These are phyloP conservation scores for Entosphenus tridentatus DNA, from an alignment of 2,113 vertebrate genomes.

Conservation along the genomic window DNA sequence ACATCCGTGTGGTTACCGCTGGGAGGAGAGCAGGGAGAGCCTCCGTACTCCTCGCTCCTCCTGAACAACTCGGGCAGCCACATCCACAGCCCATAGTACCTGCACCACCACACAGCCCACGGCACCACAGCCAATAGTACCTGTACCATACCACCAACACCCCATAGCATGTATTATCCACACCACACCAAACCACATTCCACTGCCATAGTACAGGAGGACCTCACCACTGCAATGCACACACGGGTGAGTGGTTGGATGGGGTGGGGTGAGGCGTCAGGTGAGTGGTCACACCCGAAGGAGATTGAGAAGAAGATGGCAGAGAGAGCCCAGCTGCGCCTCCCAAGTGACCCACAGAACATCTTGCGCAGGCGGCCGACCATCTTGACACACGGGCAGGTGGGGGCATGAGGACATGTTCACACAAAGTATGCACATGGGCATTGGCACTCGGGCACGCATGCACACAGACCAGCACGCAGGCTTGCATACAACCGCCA, in stretches of 20 bases:
- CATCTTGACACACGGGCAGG: no score
- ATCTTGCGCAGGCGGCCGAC: conserved; percentile 19
- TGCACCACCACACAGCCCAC: conserved; percentile 10
- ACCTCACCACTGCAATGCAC: no score
- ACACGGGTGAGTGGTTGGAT: no score
- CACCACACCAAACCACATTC: no score
- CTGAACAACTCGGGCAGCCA: conserved; percentile 31
- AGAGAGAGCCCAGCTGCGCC: conserved; percentile 20
- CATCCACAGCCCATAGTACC: conserved; percentile 38
- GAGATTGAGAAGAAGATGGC: conserved; percentile 33
- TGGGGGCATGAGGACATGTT: no score
- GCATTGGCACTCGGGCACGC: no score
- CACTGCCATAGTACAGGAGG: no score
- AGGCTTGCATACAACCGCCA: no score
- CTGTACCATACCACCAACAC: background rate
- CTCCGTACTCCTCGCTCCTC: conserved; percentile 17
- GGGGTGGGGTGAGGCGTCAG: no score
- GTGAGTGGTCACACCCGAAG: conserved; percentile 22
- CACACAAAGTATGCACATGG: no score
- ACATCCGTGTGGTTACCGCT: conserved; percentile 8
- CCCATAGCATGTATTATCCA: no score
- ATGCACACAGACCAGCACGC: no score
- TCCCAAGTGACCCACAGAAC: conserved; percentile 15
- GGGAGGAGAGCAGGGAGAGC: conserved; percentile 22
- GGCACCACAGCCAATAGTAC: background rate